Conservation (phyloP, 1,140 invertebrate genomes). For the Bombus vancouverensis region DNA sequence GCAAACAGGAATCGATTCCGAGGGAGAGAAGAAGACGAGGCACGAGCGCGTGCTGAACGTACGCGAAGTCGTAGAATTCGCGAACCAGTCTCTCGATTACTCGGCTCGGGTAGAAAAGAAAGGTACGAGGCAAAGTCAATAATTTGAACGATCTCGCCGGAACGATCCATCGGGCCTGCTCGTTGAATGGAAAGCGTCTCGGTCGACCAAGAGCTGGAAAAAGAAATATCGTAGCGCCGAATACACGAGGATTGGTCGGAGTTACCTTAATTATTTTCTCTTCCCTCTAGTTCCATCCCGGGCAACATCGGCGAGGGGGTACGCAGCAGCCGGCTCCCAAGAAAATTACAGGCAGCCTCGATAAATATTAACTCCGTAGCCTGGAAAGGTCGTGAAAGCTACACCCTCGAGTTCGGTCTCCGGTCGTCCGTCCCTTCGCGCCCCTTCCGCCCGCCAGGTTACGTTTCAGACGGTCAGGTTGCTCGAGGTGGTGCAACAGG, state of each 20-base stretch:
- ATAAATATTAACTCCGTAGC: conserved; percentile 69
- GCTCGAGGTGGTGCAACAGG: conserved; percentile 50
- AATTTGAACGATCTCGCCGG: conserved; percentile 1
- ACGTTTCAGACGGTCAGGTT: conserved; percentile 49
- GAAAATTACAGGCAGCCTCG: conserved; percentile 68
- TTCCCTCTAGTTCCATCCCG: conserved; percentile 2
- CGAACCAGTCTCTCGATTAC: conserved; percentile 24
- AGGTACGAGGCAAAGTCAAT: conserved; percentile 19
- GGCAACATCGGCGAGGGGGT: neutral
- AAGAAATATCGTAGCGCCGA: conserved; percentile 16
- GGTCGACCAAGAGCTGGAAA: neutral
- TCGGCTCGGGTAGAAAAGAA: conserved; percentile 6
- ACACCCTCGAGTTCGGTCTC: conserved; percentile 48
- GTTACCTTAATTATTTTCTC: conserved; percentile 59
- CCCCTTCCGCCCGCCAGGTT: conserved; percentile 11
- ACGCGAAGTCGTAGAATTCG: conserved; percentile 29
- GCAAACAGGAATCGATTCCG: conserved; percentile 39
- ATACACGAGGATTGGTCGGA: conserved; percentile 15
- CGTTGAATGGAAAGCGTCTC: neutral
- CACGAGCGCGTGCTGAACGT: too few relatives aligned
- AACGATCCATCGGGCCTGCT: neutral
- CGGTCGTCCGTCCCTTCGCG: neutral
- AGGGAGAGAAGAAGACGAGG: too few relatives aligned
- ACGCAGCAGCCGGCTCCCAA: conserved; percentile 36
- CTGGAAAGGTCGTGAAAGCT: conserved; percentile 61